Percentiles rank a stretch among this genome's conserved stretches.
Evolutionary conservation across 1,140 invertebrate species (phyloP).

Genomic region (Drosophila cardini): DNA sequence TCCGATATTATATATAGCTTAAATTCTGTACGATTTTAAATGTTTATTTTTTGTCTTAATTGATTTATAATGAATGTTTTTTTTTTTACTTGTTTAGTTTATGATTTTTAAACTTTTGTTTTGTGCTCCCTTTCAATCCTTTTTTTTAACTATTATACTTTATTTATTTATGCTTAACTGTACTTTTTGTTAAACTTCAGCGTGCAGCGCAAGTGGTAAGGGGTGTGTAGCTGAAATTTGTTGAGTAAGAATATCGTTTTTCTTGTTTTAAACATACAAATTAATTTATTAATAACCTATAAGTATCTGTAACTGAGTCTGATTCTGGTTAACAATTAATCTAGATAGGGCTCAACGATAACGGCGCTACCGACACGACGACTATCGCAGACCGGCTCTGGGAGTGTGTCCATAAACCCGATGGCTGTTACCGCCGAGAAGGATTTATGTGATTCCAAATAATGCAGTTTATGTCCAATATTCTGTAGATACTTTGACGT

Average conservation of each 20-base stretch:
- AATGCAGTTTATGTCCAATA: slow-evolving; percentile 85
- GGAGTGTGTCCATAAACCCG: slow-evolving; percentile 73
- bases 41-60: background rate
- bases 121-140: background rate
- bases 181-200: no score
- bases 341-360: slow-evolving; percentile 75
- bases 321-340: slow-evolving; percentile 8
- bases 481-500: slow-evolving; percentile 68
- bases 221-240: no score
- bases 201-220: no score
- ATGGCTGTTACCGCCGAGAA: slow-evolving; percentile 86
- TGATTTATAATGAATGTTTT: no score
- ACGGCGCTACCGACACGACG: slow-evolving; percentile 85
- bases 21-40: slow-evolving; percentile 2
- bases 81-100: background rate
- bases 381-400: slow-evolving; percentile 84
- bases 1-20: background rate
- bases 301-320: no score
- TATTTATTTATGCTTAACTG: no score
- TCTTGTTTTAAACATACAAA: no score
- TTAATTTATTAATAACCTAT: background rate
- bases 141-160: no score
- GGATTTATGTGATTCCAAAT: slow-evolving; percentile 84
- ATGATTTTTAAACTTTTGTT: background rate
- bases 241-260: no score